Percentiles rank a stretch among this genome's conserved stretches.
phyloP scores from a whole-genome alignment of 2,113 vertebrate genomes.

The Oryzias melastigma region DNA sequence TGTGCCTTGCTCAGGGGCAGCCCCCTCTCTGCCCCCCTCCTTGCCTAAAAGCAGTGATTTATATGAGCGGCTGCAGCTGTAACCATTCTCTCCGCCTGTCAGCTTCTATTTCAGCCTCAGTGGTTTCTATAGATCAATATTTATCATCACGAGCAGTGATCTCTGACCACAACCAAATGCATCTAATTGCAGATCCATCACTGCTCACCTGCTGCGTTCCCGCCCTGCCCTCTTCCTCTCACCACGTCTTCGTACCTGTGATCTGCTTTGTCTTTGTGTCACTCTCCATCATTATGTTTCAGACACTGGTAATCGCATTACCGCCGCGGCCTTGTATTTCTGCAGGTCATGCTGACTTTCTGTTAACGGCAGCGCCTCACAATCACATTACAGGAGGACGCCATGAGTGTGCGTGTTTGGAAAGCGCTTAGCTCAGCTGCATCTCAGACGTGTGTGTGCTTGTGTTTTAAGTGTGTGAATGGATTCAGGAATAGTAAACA shows the following conservation, averaged over 20 bases:
- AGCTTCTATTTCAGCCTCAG: conserved; percentile 41
- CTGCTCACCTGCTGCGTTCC: conserved; percentile 36
- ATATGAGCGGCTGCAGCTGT: conserved; percentile 12
- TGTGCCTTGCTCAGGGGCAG: not conserved
- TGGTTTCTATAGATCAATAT: conserved; percentile 62
- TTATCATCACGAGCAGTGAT: conserved; percentile 58
- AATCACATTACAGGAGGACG: conserved; percentile 42
- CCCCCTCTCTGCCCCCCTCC: not conserved
- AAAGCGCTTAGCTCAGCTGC: conserved; percentile 54
- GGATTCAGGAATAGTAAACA: conserved; percentile 35
- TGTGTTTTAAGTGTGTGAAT: conserved; percentile 18
- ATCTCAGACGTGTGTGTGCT: conserved; percentile 36
- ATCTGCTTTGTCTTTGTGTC: conserved; percentile 36
- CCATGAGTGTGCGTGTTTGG: conserved; percentile 5
- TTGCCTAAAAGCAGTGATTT: not conserved
- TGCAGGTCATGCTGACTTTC: conserved; percentile 57
- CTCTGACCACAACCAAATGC: conserved; percentile 53
- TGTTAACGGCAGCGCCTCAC: conserved; percentile 48
- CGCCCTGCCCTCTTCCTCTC: not conserved
- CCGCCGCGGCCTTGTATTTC: conserved; percentile 27
- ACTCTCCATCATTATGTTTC: conserved; percentile 52
- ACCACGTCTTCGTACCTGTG: conserved; percentile 4
- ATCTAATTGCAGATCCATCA: conserved; percentile 56
- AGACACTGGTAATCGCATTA: conserved; percentile 48
- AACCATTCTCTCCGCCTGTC: conserved; percentile 17